A percentile compares a stretch with the other conserved stretches of the same genome.
These are phyloP conservation scores for Tapirus terrestris DNA, from an alignment of 2,113 vertebrate species.

Conservation along the genomic window DNA sequence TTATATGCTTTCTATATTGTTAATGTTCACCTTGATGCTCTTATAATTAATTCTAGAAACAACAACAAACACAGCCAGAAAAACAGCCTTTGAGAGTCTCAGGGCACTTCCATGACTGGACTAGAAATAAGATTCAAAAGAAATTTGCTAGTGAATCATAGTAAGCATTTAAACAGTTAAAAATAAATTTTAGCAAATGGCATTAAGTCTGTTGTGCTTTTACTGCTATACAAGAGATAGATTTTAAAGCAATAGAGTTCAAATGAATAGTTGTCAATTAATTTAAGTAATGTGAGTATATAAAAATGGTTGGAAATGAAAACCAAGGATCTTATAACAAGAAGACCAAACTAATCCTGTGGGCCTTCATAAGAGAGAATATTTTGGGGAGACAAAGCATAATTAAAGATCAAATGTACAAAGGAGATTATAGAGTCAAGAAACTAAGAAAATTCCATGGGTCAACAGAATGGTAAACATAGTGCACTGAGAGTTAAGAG, in stretches of 20 bases:
- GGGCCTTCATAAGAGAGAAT: neutral
- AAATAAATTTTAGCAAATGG: neutral
- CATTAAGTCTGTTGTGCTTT: neutral
- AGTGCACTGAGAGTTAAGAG: neutral
- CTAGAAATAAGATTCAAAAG: neutral
- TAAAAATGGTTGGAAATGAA: neutral
- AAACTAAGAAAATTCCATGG: neutral
- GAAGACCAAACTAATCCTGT: neutral
- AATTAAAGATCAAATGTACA: neutral
- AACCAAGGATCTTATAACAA: neutral
- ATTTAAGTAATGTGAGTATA: neutral
- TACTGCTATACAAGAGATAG: neutral
- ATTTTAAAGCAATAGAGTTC: neutral
- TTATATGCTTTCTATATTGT: neutral
- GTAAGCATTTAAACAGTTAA: neutral
- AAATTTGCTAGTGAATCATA: neutral
- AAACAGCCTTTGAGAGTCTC: neutral
- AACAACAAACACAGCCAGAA: neutral
- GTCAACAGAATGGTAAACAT: neutral
- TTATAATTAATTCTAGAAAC: neutral
- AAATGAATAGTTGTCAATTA: neutral
- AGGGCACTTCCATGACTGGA: neutral
- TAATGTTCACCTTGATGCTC: neutral
- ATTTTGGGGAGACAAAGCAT: neutral
- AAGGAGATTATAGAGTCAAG: neutral